Percentiles rank a stretch among this genome's conserved stretches.
Conservation (phyloP, 2,888 invertebrate species). For the Tinea semifulvella region DNA sequence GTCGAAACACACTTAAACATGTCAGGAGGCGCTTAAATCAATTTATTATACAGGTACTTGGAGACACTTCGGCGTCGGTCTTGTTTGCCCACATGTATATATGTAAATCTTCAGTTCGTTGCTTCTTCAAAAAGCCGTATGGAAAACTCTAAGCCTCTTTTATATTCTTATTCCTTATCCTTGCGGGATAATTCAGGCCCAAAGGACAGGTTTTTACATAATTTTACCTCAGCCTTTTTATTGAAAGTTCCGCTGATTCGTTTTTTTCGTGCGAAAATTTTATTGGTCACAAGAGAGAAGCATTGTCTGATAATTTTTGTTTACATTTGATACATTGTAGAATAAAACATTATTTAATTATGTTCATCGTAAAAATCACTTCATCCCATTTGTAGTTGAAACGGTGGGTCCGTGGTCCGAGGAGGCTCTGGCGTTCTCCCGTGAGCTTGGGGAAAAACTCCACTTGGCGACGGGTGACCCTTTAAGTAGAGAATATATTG, state of each 20-base stretch:
- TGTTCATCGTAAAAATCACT: too few relatives aligned
- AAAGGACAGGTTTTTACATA: conserved; percentile 63
- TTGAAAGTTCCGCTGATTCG: conserved; percentile 35
- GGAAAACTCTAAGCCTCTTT: conserved; percentile 61
- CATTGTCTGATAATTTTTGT: conserved; percentile 2
- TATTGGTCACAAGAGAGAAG: conserved; percentile 35
- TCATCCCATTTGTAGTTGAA: too few relatives aligned
- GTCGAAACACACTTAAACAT: conserved; percentile 60
- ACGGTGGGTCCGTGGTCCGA: too few relatives aligned
- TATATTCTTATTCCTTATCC: conserved; percentile 62
- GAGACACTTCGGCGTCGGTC: conserved; percentile 45
- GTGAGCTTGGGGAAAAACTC: too few relatives aligned
- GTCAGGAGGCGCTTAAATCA: conserved; percentile 62
- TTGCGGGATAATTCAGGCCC: conserved; percentile 60
- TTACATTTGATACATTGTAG: background rate
- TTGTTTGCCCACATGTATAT: conserved; percentile 43
- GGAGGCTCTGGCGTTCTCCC: too few relatives aligned
- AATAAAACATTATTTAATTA: background rate
- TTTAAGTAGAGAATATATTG: too few relatives aligned
- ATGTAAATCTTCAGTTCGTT: conserved; percentile 57
- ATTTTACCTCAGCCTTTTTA: conserved; percentile 52
- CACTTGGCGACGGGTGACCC: too few relatives aligned
- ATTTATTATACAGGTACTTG: conserved; percentile 60
- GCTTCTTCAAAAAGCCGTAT: conserved; percentile 53
- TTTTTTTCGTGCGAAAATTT: conserved; percentile 33